A percentile compares a stretch with the other conserved stretches of the same genome.
These are phyloP conservation scores for Pungitius pungitius DNA, from an alignment of 2,113 vertebrate genomes.

Conservation along the genomic window DNA sequence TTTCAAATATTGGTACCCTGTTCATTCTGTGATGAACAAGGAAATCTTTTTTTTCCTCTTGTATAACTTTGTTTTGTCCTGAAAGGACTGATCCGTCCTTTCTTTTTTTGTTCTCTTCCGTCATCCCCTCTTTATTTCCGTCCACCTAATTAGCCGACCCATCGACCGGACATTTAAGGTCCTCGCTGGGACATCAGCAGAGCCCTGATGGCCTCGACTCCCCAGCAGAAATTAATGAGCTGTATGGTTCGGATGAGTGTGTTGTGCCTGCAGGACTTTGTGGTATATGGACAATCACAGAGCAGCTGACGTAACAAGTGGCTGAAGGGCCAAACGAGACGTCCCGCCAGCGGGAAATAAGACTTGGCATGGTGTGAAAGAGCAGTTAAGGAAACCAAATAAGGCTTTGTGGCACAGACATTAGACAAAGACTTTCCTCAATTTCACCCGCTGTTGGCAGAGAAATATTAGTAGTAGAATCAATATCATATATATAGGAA, in stretches of 20 bases:
- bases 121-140: neutral
- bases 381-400: neutral
- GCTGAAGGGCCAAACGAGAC: neutral
- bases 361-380: neutral
- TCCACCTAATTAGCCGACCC: constrained; percentile 6
- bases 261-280: neutral
- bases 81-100: too few species aligned
- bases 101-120: neutral
- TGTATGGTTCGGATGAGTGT: neutral
- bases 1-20: neutral
- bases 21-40: neutral
- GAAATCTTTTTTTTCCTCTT: constrained; percentile 7
- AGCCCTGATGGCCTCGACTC: neutral
- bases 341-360: neutral
- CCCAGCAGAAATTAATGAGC: constrained; percentile 1
- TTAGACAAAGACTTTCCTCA: neutral
- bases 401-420: neutral
- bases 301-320: constrained; percentile 1
- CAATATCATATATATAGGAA: too few species aligned
- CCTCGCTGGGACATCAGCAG: constrained; percentile 8
- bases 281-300: constrained; percentile 14
- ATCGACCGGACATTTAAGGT: constrained; percentile 8
- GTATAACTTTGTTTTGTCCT: constrained; percentile 4
- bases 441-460: neutral
- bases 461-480: too few species aligned